Conservation (phyloP, 2,797 vertebrate genomes). For the Eulemur rubriventer region DNA sequence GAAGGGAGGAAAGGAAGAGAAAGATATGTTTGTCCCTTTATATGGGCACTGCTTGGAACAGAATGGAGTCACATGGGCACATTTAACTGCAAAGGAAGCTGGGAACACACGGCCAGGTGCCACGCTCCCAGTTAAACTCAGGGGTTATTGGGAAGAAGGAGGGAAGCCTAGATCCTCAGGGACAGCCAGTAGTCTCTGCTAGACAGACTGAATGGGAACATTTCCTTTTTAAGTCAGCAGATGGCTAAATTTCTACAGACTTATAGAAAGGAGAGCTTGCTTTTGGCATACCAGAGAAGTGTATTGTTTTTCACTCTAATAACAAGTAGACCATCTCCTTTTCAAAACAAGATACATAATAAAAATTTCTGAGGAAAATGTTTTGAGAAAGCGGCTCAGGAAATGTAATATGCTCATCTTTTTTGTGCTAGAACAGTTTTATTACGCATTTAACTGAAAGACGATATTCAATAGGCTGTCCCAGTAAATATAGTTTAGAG, state of each 20-base stretch:
- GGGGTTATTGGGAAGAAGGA: background rate
- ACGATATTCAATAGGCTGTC: background rate
- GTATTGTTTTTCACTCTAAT: background rate
- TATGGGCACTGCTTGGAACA: background rate
- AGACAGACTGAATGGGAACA: background rate
- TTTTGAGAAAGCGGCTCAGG: background rate
- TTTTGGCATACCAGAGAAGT: background rate
- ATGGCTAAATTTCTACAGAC: background rate
- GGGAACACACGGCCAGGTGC: fast-evolving
- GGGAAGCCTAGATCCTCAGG: background rate
- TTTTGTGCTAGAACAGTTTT: background rate
- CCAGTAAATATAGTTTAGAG: background rate
- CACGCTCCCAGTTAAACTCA: background rate
- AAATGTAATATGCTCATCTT: background rate
- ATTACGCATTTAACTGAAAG: background rate
- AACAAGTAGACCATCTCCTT: background rate
- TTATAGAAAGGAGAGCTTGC: background rate
- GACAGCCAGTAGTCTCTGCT: background rate
- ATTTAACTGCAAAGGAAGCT: background rate
- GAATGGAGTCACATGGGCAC: background rate
- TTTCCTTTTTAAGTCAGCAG: background rate
- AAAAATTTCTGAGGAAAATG: constrained; percentile 8
- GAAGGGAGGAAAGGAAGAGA: background rate
- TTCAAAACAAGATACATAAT: background rate
- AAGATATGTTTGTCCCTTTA: background rate